Evolutionary conservation across 2,113 vertebrate species (phyloP).

Genomic region (Oreotrochilus melanogaster): DNA sequence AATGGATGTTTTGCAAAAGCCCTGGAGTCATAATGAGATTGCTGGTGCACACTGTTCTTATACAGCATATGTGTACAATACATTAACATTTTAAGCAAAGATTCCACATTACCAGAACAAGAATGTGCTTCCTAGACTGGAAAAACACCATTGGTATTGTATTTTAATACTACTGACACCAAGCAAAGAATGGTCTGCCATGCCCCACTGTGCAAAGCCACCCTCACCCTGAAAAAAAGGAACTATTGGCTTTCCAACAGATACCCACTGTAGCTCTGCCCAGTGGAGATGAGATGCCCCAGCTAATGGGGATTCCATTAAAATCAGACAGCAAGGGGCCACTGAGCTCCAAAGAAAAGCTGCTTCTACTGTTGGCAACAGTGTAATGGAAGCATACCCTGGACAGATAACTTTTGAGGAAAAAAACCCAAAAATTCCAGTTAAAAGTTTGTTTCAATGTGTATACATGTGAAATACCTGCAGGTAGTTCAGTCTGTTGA

Average conservation of each 20-base stretch:
- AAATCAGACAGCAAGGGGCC: background rate
- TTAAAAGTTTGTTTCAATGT: background rate
- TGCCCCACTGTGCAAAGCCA: background rate
- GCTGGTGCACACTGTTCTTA: background rate
- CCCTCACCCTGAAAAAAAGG: background rate
- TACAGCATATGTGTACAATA: background rate
- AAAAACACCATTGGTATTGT: background rate
- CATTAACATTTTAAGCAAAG: background rate
- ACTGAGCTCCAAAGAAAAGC: background rate
- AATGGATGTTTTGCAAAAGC: background rate
- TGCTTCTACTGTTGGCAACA: background rate
- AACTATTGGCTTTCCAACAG: background rate
- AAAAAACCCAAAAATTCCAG: background rate
- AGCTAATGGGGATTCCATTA: background rate
- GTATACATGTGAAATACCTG: background rate
- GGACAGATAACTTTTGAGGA: background rate
- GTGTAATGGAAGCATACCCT: background rate
- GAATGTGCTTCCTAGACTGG: background rate
- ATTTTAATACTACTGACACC: background rate
- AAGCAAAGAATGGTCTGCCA: background rate
- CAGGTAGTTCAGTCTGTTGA: background rate
- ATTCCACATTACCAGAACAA: background rate
- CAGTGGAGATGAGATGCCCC: background rate
- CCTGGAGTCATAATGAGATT: background rate
- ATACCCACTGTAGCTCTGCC: background rate